Base-by-base conservation (phyloP, 2,113 vertebrate genomes). In the Chitala chitala region DNA sequence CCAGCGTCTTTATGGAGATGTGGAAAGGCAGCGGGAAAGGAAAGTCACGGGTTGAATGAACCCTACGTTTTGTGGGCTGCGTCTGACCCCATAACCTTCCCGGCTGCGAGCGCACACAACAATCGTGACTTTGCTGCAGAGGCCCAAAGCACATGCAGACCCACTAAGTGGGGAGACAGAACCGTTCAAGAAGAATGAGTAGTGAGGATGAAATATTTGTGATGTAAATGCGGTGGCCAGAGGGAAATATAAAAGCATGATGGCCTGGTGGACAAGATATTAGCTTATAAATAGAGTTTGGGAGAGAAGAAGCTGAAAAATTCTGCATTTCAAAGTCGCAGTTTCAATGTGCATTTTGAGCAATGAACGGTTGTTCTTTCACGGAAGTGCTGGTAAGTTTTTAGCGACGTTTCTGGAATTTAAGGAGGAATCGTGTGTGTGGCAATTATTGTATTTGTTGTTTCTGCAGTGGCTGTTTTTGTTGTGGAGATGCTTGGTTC, bases 171-270 rank as follows among this genome's bases (percentile, higher is more conserved):
- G 86, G 78, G 79, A n/a, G 15, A 80, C n/a, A 85, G 82, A 82
- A 63, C 79, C 74, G 75, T 69, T 78, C 77, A 79, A 80, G 82
- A 86, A 84, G 82, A 78, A 55, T 50, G 55, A 77, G 88, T 85
- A 88, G 74, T 76, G 75, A 61, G 87, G 87, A 82, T 86, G 82
- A 89, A 76, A 87, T 80, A 80, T 87, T 89, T 90, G 87, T 91
- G 85, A 90, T 90, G 89, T 86, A 89, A 91, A 90, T 90, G 26
- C 84, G 87, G 86, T 85, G 88, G 86, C 85, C 1, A 86, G 73
- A n/a, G n/a, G 79, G 84, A 89, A 86, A 89, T 83, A 88, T 89
- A 87, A 84, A 81, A 82, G 84, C 85, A 76, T 79, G 84, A 84
- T 76, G 75, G 50, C 82, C 83, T 77, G 55, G 84, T 29, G 83